Conservation (phyloP, 2,113 vertebrate genomes). For the Dromiciops gliroides region DNA sequence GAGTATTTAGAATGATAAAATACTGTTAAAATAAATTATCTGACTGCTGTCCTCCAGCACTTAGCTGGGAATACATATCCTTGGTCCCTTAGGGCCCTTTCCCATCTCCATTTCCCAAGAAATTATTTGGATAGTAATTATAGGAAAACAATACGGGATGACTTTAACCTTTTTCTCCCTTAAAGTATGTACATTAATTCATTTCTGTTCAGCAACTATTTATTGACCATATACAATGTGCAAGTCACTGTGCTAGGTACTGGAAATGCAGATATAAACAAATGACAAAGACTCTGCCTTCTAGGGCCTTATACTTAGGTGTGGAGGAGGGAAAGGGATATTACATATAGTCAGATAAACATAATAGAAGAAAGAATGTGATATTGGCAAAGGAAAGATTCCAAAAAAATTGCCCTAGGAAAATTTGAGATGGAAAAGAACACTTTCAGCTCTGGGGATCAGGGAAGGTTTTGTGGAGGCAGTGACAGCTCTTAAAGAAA, state of each 20-base stretch:
- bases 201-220: not conserved
- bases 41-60: not conserved
- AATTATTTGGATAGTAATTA: constrained; percentile 43
- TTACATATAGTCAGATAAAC: too few relatives aligned
- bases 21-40: not conserved
- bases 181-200: not conserved
- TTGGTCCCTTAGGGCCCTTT: not conserved
- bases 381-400: too few relatives aligned
- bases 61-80: not conserved
- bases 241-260: not conserved
- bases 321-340: too few relatives aligned
- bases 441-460: too few relatives aligned
- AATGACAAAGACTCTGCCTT: not conserved
- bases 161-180: constrained; percentile 6
- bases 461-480: too few relatives aligned
- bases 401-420: too few relatives aligned
- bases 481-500: too few relatives aligned
- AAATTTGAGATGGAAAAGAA: too few relatives aligned
- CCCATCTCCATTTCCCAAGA: constrained; percentile 47
- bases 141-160: not conserved
- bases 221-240: not conserved
- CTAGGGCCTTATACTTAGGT: not conserved
- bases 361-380: too few relatives aligned
- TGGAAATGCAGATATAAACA: not conserved
- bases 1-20: not conserved